Base-by-base conservation (phyloP, 2,888 invertebrate genomes). In the Stegophylla sp. region DNA sequence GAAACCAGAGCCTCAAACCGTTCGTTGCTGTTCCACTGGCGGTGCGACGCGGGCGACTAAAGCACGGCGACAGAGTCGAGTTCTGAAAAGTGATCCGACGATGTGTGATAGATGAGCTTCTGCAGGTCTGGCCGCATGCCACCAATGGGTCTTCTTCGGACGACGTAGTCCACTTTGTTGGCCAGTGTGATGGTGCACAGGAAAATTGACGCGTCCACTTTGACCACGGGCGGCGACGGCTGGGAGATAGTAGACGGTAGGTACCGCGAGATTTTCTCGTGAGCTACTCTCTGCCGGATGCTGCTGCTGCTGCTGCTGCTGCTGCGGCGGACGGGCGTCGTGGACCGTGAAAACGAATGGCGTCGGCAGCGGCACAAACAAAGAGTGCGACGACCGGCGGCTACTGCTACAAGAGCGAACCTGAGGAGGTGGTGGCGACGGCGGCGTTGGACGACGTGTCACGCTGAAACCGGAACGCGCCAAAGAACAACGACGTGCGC, bases 71-170 rank as follows among this genome's bases (percentile, higher is more conserved):
- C 43, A 20, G 64, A 34, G 63, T 81, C 43, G 20, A 75, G 86
- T 90, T 92, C 92, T 89, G 92, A 91, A 87, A 91, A 93, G 86
- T 93, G 93, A 85, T 92, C 92, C 84, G 92, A 92, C 84, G 92
- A 92, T 83, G 93, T 93, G 88, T 93, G 92, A 86, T 92, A 89
- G 88, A 93, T 93, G 86, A 92, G 91, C 85, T 91, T 90, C 86
- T 90, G 88, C 87, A 91, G 88, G 87, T 91, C 90, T 51, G 79
- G 79, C 59, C 79, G 45, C 79, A 79, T 79, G 48, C 79, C 79
- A 79, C 71, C 79, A 71, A 79, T 79, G 20, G 79, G 71, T 79
- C 79, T 79, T 28, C 71, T 79, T 13, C 79, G 56, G 23, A 79
- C 79, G 61, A 79, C 79, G 79, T 79, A 61, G 45, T 79, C 69